Conservation (phyloP, 2,888 invertebrate genomes). For the Pimpla rufipes region DNA sequence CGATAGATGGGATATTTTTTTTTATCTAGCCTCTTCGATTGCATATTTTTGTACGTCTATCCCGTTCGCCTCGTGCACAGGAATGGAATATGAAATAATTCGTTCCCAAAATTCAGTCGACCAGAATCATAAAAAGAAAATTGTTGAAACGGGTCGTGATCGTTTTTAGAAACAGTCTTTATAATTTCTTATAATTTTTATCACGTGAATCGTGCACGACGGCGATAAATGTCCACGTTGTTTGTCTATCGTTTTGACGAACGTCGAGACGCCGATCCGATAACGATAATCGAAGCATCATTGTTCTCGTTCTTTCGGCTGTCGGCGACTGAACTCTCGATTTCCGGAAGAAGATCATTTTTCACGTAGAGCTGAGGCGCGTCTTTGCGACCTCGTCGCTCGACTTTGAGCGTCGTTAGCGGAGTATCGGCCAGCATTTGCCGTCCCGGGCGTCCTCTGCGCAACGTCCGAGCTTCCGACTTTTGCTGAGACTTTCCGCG, state of each 20-base stretch:
- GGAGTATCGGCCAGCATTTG: constrained; percentile 75
- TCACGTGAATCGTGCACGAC: not conserved
- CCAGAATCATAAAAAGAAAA: not conserved
- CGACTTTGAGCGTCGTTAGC: constrained; percentile 77
- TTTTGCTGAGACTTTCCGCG: constrained; percentile 24
- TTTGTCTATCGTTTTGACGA: not conserved
- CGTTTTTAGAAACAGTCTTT: not conserved
- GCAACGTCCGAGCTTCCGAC: constrained; percentile 3
- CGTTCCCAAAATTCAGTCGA: not conserved
- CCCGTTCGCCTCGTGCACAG: not conserved
- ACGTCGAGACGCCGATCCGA: constrained; percentile 71
- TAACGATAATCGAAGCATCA: constrained; percentile 74
- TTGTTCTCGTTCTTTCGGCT: constrained; percentile 64
- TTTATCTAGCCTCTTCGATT: not conserved
- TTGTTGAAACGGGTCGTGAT: not conserved
- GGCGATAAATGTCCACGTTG: not conserved
- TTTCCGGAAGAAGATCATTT: constrained; percentile 77
- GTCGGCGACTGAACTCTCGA: constrained; percentile 65
- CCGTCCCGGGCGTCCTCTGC: constrained; percentile 29
- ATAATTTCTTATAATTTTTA: not conserved
- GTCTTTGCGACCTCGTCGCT: constrained; percentile 71
- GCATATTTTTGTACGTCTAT: not conserved
- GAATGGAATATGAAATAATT: not conserved
- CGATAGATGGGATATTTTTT: not conserved
- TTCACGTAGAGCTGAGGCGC: constrained; percentile 75